phyloP scores from a whole-genome alignment of 2,113 vertebrate genomes.

The Colistium nudipinnis region DNA sequence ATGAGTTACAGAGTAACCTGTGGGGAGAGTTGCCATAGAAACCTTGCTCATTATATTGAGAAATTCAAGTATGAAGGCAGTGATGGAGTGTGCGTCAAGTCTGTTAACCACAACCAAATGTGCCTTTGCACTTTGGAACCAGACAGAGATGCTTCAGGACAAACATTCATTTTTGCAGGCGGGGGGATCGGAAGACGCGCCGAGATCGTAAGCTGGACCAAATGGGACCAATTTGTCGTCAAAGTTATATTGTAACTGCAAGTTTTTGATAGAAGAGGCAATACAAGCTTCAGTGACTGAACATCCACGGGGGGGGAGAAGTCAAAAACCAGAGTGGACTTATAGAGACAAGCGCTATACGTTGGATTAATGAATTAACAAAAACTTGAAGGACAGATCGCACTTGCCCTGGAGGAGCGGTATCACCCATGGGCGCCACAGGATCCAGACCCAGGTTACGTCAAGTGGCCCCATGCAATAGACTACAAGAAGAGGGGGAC shows the following conservation, averaged over 20 bases:
- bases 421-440: conserved; percentile 69
- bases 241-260: conserved; percentile 22
- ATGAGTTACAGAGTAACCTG: conserved; percentile 78
- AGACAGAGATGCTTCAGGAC: conserved; percentile 21
- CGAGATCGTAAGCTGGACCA: conserved; percentile 9
- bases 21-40: conserved; percentile 80
- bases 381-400: neutral
- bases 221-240: conserved; percentile 7
- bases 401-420: neutral
- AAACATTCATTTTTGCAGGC: conserved; percentile 7
- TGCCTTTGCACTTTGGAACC: conserved; percentile 34
- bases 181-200: neutral
- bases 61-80: conserved; percentile 58
- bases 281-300: neutral
- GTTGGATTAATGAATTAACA: conserved; percentile 8
- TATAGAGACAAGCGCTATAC: conserved; percentile 2
- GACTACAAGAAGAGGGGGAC: conserved; percentile 25
- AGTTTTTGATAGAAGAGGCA: neutral
- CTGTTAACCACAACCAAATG: conserved; percentile 45
- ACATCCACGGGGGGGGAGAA: neutral
- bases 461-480: conserved; percentile 68
- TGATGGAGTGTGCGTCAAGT: conserved; percentile 43
- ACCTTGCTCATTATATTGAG: conserved; percentile 73
- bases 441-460: conserved; percentile 67
- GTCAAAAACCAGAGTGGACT: neutral